Evolutionary conservation across 2,797 vertebrate species (phyloP).

Genomic region (Adrianichthys oophorus): DNA sequence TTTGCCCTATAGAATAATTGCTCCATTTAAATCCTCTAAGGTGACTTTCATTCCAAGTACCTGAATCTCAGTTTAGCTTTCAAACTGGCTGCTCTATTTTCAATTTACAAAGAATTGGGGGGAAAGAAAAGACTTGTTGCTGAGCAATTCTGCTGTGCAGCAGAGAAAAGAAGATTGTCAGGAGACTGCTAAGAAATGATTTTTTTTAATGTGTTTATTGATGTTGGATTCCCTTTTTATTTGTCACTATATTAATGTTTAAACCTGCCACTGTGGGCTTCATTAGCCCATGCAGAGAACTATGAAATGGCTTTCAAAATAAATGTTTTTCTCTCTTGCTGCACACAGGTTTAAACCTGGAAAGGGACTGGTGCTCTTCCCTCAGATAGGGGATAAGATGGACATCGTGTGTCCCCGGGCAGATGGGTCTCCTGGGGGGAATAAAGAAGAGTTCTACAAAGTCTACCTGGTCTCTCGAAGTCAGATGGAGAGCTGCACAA

Average conservation of each 20-base stretch:
- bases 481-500: constrained; percentile 91
- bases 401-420: constrained; percentile 96
- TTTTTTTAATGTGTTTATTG: background rate
- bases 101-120: background rate
- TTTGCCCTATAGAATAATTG: background rate
- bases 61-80: background rate
- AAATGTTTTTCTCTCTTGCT: background rate
- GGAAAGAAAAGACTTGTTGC: background rate
- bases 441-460: constrained; percentile 91
- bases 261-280: background rate
- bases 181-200: background rate
- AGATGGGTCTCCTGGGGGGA: constrained; percentile 79
- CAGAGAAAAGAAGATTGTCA: background rate
- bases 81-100: background rate
- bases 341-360: constrained; percentile 84
- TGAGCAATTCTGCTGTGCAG: constrained; percentile 2
- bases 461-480: constrained; percentile 94
- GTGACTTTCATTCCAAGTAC: background rate
- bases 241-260: background rate
- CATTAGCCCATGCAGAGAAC: constrained; percentile 1
- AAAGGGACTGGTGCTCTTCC: constrained; percentile 92
- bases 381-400: constrained; percentile 98
- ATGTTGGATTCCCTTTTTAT: background rate
- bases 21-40: background rate
- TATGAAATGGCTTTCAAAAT: background rate